A percentile compares a stretch with the other conserved stretches of the same genome.
These are phyloP conservation scores for Climacteris rufus DNA, from an alignment of 2,113 vertebrate genomes.

Conservation along the genomic window DNA sequence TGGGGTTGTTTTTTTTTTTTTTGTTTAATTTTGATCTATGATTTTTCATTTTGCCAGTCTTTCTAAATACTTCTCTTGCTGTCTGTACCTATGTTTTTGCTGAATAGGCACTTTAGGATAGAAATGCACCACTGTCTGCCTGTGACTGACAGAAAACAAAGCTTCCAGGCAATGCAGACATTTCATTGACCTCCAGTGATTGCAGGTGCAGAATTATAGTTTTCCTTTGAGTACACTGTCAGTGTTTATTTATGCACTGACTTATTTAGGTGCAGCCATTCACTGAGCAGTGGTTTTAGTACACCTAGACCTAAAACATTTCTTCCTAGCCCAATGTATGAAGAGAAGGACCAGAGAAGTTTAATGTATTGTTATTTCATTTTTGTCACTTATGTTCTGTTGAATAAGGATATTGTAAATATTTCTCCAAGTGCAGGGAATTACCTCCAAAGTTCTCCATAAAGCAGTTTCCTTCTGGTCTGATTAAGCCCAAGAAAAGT, in stretches of 20 bases:
- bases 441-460: neutral
- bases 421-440: neutral
- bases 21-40: neutral
- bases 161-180: slow-evolving; percentile 25
- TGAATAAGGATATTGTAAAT: neutral
- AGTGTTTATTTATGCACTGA: slow-evolving; percentile 33
- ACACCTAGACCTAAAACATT: slow-evolving; percentile 4
- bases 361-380: neutral
- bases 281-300: slow-evolving; percentile 14
- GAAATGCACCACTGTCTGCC: neutral
- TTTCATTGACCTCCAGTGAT: slow-evolving; percentile 39
- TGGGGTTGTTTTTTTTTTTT: neutral
- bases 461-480: neutral
- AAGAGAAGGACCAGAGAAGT: neutral
- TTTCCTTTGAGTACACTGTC: slow-evolving; percentile 30
- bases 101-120: slow-evolving; percentile 30
- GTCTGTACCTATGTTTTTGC: neutral
- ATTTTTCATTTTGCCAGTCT: neutral
- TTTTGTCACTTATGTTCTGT: neutral
- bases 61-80: neutral
- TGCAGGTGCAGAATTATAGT: slow-evolving; percentile 50
- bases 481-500: neutral
- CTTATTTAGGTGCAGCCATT: neutral
- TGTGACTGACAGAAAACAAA: slow-evolving; percentile 44
- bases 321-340: neutral